A percentile compares a stretch with the other conserved stretches of the same genome.
Evolutionary conservation across 2,888 invertebrate species (phyloP).

Genomic region (Papilio demoleus): DNA sequence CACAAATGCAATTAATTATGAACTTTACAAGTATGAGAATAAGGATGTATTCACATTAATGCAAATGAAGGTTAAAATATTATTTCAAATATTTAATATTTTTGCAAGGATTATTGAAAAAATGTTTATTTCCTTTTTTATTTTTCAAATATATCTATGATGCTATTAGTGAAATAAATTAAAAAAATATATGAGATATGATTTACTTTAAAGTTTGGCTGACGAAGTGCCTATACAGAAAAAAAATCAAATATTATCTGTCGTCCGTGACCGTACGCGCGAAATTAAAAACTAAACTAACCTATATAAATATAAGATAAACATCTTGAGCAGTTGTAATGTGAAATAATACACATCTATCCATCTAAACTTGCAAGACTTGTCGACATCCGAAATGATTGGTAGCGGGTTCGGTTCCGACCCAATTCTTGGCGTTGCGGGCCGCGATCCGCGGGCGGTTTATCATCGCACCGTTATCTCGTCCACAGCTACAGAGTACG

Average conservation of each 20-base stretch:
- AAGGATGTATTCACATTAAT: no score
- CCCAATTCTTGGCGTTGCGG: conserved; percentile 36
- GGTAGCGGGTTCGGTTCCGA: conserved; percentile 51
- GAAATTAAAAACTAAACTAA: no score
- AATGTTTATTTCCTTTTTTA: neutral
- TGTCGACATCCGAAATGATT: conserved; percentile 22
- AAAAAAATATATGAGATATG: no score
- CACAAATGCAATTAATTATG: neutral
- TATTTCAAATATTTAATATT: neutral
- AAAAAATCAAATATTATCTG: no score
- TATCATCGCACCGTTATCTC: conserved; percentile 69
- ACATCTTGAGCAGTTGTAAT: no score
- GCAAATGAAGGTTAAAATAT: neutral
- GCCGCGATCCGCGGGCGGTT: conserved; percentile 55
- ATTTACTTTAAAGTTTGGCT: no score
- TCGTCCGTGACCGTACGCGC: no score
- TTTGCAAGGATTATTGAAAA: neutral
- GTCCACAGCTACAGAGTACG: conserved; percentile 49
- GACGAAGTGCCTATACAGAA: no score
- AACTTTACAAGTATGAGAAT: neutral
- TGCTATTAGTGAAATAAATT: no score
- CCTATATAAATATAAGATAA: no score
- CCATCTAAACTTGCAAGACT: neutral
- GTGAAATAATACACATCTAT: no score
- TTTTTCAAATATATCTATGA: no score